Base-by-base conservation (phyloP, 2,888 invertebrate genomes). In the Coleophora flavipennella region DNA sequence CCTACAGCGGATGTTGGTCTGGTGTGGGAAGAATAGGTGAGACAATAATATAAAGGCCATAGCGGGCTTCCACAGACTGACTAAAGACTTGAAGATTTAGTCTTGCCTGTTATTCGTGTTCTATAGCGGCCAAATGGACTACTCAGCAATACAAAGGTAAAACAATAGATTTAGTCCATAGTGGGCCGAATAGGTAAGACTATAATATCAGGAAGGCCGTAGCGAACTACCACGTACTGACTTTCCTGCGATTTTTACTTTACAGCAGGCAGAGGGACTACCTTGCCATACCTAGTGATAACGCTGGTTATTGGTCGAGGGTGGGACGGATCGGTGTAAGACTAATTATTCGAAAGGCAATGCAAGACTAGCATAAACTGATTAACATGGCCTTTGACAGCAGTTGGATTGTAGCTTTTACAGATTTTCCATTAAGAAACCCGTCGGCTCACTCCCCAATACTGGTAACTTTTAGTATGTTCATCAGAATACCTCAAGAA, bases 281-380 rank as follows among this genome's bases (percentile, higher is more conserved):
- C 64, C 72, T 94, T 33, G 80, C 87, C 8, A 90, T 94, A 46
- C 88, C 87, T 31, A 90, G 87, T 50, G 84, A 86, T 10, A 87
- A 85, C 43, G 90, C 90, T 0, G 94, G 94, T 1, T 94, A 94
- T 61, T 94, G 93, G 93, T 93, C 93, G 2, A 90, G 90, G 42
- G 92, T 94, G 1, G 94, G 94, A 1, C 86, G 88, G 25, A 84
- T 89, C 14, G 92, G 92, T 56, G 50, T n/a, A n/a, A n/a, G n/a
- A n/a, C n/a, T n/a, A n/a, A n/a, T n/a, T n/a, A n/a, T n/a, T n/a
- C n/a, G n/a, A n/a, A n/a, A n/a, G n/a, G n/a, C n/a, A n/a, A n/a
- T n/a, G n/a, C n/a, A n/a, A n/a, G n/a, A n/a, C n/a, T n/a, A n/a
- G n/a, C n/a, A n/a, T n/a, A n/a, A n/a, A n/a, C n/a, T n/a, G n/a